Evolutionary conservation across 1,140 invertebrate genomes (phyloP), one percentile per base, ranked within the genome.

Genomic region (Listronotus bonariensis): DNA sequence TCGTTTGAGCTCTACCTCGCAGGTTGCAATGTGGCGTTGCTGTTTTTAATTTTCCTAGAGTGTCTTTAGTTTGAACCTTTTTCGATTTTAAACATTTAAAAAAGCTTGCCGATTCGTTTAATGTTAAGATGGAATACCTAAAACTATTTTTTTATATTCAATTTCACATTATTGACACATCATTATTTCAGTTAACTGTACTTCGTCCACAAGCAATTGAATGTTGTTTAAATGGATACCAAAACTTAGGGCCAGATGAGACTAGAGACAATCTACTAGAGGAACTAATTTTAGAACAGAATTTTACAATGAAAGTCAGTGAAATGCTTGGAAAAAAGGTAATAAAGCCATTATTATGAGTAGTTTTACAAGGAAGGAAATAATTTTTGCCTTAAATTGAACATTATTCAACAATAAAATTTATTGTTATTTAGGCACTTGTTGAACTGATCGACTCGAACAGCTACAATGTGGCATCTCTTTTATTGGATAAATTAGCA

Each of bases 131-230:
- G n/a, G n/a, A n/a, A n/a, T n/a, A n/a, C n/a, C n/a, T n/a, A n/a
- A n/a, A n/a, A 6, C 20, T 52, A 52, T 14, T 5, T 52, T 34
- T 34, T 32, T 10, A 9, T 10, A 45, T 45, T 45, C 14, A 6
- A 14, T 17, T 51, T 12, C 4, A 6, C 7, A 26, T 17, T 20
- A 51, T 31, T 51, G 8, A n/a, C 6, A 36, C 32, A 34, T 14
- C 18, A 26, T 12, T 12, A 42, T 56, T 65, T 51, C 57, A 91
- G 56, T 76, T 92, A 9, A 80, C 78, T 18, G 77, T 79, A 45
- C 77, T 91, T 43, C 84, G 85, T 31, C 84, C 87, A 0, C 91
- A 92, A 78, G 92, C 90, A 0, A 83, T 93, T 67, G 85, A 86
- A 72, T 95, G 93, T 80, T 82, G 84, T 26, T 76, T 91, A 2